These are phyloP conservation scores for Staurois parvus DNA, from an alignment of 2,797 vertebrate species.

Conservation along the genomic window DNA sequence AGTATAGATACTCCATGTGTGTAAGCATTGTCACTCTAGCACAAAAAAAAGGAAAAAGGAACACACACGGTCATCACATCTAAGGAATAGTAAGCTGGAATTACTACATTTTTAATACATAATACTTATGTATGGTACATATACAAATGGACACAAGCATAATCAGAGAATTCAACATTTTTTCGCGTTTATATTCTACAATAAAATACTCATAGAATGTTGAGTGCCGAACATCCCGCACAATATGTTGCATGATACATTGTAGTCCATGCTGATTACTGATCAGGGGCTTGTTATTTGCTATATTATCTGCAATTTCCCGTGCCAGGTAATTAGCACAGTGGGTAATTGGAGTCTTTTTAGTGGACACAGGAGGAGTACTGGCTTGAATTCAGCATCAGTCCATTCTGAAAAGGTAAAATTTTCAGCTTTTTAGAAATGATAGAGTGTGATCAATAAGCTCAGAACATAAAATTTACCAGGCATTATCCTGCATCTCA, in stretches of 20 bases:
- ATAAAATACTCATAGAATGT: not conserved
- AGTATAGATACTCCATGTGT: too few relatives aligned
- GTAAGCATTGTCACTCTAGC: too few relatives aligned
- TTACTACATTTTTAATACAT: too few relatives aligned
- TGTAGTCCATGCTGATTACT: constrained; percentile 12
- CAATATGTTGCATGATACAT: constrained; percentile 24
- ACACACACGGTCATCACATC: too few relatives aligned
- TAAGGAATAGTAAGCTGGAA: too few relatives aligned
- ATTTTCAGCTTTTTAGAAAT: constrained; percentile 19
- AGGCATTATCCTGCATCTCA: not conserved
- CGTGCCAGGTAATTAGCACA: constrained; percentile 36
- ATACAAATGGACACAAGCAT: not conserved
- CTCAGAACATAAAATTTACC: not conserved
- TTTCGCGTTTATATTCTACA: not conserved
- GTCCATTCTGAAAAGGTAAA: not conserved
- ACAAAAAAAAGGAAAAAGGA: too few relatives aligned
- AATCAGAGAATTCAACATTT: not conserved
- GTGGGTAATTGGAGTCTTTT: constrained; percentile 41
- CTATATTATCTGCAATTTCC: constrained; percentile 40
- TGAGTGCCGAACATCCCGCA: not conserved
- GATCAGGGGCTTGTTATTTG: constrained; percentile 8
- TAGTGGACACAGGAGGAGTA: constrained; percentile 40
- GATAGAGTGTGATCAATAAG: constrained; percentile 35
- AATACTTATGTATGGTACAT: too few relatives aligned
- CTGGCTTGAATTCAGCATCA: constrained; percentile 15